Percentiles rank a stretch among this genome's conserved stretches.
Conservation (phyloP, 2,888 invertebrate species). For the Fabriciana adippe region DNA sequence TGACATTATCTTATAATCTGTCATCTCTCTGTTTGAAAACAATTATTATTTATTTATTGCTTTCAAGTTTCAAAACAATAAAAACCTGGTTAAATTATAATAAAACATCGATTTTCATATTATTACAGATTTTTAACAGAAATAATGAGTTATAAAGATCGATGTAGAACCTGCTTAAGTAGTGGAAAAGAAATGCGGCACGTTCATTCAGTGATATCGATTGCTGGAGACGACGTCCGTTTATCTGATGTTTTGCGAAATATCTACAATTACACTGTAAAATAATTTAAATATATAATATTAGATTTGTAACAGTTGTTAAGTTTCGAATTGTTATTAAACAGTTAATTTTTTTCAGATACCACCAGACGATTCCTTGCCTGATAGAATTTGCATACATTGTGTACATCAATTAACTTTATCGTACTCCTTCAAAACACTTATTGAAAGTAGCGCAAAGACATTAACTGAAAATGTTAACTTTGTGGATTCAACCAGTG, state of each 20-base stretch:
- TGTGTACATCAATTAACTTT: slow-evolving; percentile 74
- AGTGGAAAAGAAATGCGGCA: slow-evolving; percentile 66
- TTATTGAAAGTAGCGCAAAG: slow-evolving; percentile 66
- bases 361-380: slow-evolving; percentile 54
- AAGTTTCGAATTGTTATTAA: too few species aligned
- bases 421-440: slow-evolving; percentile 73
- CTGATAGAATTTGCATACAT: slow-evolving; percentile 68
- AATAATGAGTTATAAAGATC: slow-evolving; percentile 60
- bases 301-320: too few species aligned
- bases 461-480: slow-evolving; percentile 53
- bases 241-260: slow-evolving; percentile 66
- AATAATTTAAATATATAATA: slow-evolving; percentile 1
- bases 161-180: slow-evolving; percentile 70
- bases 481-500: slow-evolving; percentile 50
- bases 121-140: slow-evolving; percentile 2
- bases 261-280: slow-evolving; percentile 71
- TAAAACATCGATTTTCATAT: neutral
- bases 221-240: slow-evolving; percentile 61
- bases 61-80: too few species aligned
- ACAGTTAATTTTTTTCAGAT: slow-evolving; percentile 47
- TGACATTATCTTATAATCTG: too few species aligned
- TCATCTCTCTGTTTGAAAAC: too few species aligned
- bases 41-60: too few species aligned
- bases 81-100: neutral
- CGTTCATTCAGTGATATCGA: slow-evolving; percentile 58